Conservation (phyloP, 2,113 vertebrate genomes). For the Pipra filicauda region DNA sequence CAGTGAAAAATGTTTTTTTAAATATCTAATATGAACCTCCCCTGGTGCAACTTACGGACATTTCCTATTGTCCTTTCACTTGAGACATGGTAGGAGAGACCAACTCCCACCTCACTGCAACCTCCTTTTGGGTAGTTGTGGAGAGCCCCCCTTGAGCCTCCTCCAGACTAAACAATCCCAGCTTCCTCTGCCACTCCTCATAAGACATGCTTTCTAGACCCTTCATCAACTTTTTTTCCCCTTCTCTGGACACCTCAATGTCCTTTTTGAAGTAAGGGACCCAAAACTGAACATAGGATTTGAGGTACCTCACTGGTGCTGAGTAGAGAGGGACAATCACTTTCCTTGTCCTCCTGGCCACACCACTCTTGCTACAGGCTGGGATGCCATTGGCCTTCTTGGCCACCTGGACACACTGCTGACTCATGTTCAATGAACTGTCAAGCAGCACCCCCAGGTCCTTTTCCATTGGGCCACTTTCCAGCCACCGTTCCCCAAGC, state of each 20-base stretch:
- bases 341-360: background rate
- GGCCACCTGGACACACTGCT: background rate
- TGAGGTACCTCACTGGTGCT: background rate
- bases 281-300: background rate
- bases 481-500: background rate
- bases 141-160: background rate
- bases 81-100: background rate
- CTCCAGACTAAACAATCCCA: background rate
- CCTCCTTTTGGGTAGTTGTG: background rate
- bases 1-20: background rate
- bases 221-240: background rate
- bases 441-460: background rate
- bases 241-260: background rate
- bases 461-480: background rate
- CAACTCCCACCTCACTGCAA: background rate
- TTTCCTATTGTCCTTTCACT: background rate
- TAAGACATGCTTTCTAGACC: background rate
- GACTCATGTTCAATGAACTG: background rate
- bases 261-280: background rate
- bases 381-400: background rate
- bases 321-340: background rate
- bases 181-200: background rate
- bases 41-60: background rate
- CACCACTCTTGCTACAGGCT: background rate
- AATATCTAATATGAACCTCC: background rate